Evolutionary conservation across 1,140 invertebrate species (phyloP).

Genomic region (Dendrolimus kikuchii): DNA sequence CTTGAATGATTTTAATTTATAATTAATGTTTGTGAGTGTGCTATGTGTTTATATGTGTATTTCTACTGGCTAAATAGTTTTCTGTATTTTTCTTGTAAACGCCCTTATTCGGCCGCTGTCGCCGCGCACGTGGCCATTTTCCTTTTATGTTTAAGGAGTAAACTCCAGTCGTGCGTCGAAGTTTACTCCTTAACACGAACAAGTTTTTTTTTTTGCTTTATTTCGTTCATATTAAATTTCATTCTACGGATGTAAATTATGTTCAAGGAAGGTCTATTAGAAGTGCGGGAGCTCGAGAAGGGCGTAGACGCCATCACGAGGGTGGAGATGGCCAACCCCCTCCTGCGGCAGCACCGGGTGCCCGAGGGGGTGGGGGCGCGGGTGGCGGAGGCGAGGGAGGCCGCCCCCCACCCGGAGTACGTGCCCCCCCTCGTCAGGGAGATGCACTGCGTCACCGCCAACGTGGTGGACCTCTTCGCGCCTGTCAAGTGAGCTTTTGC

Average conservation of each 20-base stretch:
- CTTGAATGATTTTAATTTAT: no score
- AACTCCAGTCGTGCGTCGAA: no score
- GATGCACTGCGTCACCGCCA: slow-evolving; percentile 79
- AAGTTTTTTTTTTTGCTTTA: no score
- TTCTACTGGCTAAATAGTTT: no score
- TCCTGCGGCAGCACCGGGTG: slow-evolving; percentile 28
- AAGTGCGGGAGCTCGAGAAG: slow-evolving; percentile 80
- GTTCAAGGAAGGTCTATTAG: slow-evolving; percentile 74
- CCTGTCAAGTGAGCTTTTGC: slow-evolving; percentile 34
- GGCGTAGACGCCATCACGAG: slow-evolving; percentile 81
- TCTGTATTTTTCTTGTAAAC: no score
- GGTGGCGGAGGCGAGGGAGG: slow-evolving; percentile 33
- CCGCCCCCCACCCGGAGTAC: slow-evolving; percentile 35
- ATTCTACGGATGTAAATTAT: background rate
- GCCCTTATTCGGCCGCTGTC: no score
- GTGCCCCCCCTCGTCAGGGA: slow-evolving; percentile 75
- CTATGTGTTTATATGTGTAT: no score
- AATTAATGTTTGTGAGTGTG: no score
- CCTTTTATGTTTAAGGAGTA: no score
- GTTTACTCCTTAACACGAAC: no score
- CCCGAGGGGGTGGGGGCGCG: slow-evolving; percentile 45
- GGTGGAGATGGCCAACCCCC: slow-evolving; percentile 74
- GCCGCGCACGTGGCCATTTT: no score
- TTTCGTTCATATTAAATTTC: no score
- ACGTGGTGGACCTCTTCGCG: slow-evolving; percentile 77